phyloP scores from a whole-genome alignment of 2,888 invertebrate genomes.

The Eupithecia exiguata region DNA sequence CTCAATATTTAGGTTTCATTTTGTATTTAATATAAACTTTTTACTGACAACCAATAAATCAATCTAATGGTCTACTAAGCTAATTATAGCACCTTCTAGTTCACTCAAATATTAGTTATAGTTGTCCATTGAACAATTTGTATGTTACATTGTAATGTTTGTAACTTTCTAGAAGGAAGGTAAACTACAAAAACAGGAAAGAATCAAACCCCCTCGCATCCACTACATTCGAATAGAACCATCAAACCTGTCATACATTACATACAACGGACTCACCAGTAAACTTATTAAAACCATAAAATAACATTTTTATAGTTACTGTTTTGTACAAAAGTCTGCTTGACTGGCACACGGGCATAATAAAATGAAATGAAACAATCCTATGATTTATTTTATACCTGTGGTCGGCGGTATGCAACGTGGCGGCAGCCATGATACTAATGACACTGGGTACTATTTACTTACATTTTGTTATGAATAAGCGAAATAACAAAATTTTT shows the following conservation, averaged over 20 bases:
- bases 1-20: neutral
- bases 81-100: neutral
- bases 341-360: slow-evolving; percentile 71
- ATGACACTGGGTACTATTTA: slow-evolving; percentile 22
- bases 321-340: slow-evolving; percentile 64
- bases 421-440: slow-evolving; percentile 30
- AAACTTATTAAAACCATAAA: slow-evolving; percentile 69
- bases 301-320: slow-evolving; percentile 68
- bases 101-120: neutral
- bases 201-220: neutral
- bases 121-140: neutral
- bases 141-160: neutral
- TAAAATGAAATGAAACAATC: slow-evolving; percentile 81
- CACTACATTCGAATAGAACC: slow-evolving; percentile 33
- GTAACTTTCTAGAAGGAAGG: neutral
- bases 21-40: neutral
- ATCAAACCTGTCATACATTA: slow-evolving; percentile 29
- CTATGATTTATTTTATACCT: slow-evolving; percentile 77
- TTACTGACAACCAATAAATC: neutral
- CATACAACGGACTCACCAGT: slow-evolving; percentile 48
- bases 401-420: slow-evolving; percentile 64
- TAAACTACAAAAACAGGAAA: neutral
- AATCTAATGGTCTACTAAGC: neutral
- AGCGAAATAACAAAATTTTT: neutral
- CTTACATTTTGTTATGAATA: slow-evolving; percentile 13